These are phyloP conservation scores for Eucera pruinosa DNA, from an alignment of 2,888 invertebrate species.

Conservation along the genomic window DNA sequence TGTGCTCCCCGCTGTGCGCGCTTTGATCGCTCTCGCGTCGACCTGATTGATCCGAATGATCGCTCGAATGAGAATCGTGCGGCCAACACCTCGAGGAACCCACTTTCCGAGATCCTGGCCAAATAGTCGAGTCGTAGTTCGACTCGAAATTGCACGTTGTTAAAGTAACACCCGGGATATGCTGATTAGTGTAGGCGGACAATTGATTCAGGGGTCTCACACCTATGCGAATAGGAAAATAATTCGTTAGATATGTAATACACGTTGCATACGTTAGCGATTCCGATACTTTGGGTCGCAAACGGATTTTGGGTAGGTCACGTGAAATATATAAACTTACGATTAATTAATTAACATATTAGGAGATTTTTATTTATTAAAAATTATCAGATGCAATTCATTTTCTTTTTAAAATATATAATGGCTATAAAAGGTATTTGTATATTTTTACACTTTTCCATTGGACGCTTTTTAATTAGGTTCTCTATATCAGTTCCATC, in stretches of 20 bases:
- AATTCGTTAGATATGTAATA: slow-evolving; percentile 5
- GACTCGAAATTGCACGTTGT: slow-evolving; percentile 82
- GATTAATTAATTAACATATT: too few relatives aligned
- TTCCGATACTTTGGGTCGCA: too few relatives aligned
- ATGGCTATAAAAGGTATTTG: too few relatives aligned
- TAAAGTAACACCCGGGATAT: slow-evolving; percentile 83
- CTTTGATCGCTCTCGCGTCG: slow-evolving; percentile 82
- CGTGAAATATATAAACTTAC: too few relatives aligned
- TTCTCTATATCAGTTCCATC: too few relatives aligned
- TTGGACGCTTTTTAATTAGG: too few relatives aligned
- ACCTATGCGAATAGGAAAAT: slow-evolving; percentile 64
- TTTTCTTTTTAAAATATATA: too few relatives aligned
- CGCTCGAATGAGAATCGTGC: slow-evolving; percentile 79
- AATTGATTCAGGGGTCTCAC: slow-evolving; percentile 81
- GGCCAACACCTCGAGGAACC: slow-evolving; percentile 80
- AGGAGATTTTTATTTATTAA: too few relatives aligned
- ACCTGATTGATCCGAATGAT: slow-evolving; percentile 82
- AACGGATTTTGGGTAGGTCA: too few relatives aligned
- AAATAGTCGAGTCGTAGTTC: slow-evolving; percentile 78
- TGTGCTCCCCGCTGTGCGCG: slow-evolving; percentile 79
- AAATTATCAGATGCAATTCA: too few relatives aligned
- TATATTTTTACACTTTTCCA: too few relatives aligned
- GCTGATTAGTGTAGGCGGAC: slow-evolving; percentile 79
- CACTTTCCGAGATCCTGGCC: slow-evolving; percentile 78
- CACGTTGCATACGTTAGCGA: too few relatives aligned